Conservation (phyloP, 2,113 vertebrate species). For the Triplophysa dalaica region DNA sequence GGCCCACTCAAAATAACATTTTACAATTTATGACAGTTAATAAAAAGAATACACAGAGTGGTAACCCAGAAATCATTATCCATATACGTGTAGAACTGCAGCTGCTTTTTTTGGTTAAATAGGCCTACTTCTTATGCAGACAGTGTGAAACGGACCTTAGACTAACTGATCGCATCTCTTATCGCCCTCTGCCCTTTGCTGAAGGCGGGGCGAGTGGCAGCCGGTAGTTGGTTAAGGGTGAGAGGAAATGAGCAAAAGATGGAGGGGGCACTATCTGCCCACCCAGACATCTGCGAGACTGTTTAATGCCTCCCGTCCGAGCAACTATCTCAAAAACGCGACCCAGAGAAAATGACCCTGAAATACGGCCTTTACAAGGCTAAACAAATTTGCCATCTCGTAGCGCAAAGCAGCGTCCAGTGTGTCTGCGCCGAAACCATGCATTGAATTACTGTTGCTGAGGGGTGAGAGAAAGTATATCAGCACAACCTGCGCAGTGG, state of each 20-base stretch:
- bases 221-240: neutral
- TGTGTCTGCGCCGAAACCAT: neutral
- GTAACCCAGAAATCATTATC: too few species aligned
- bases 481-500: conserved; percentile 21
- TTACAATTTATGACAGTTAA: too few species aligned
- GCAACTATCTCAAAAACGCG: neutral
- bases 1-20: too few species aligned
- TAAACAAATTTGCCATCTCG: neutral
- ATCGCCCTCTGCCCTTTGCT: conserved; percentile 22
- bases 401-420: neutral
- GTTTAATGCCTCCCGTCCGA: conserved; percentile 28
- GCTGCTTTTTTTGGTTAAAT: too few species aligned
- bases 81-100: too few species aligned
- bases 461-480: conserved; percentile 19
- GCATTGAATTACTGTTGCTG: conserved; percentile 30
- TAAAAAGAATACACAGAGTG: too few species aligned
- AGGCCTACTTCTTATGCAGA: too few species aligned
- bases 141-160: neutral
- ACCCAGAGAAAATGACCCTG: conserved; percentile 16
- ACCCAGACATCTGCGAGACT: conserved; percentile 29
- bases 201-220: neutral
- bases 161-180: neutral
- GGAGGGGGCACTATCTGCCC: conserved; percentile 29
- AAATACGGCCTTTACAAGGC: conserved; percentile 33
- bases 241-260: neutral